Evolutionary conservation across 2,113 vertebrate species (phyloP), one percentile per base, ranked within the genome.

Genomic region (Cynocephalus volans): DNA sequence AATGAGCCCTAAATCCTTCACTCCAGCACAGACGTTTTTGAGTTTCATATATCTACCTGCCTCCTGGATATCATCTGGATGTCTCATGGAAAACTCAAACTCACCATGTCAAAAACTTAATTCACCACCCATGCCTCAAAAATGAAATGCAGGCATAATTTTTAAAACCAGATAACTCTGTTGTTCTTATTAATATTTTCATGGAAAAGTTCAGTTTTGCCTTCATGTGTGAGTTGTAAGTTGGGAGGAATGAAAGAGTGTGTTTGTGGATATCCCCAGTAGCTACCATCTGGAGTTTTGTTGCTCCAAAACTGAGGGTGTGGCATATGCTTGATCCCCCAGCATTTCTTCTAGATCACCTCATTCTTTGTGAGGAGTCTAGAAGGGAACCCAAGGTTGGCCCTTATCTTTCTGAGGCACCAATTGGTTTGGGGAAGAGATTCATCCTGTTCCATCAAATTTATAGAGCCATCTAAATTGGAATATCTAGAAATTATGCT

Each of bases 1-100:
- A 62, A 79, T 75, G 45, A 87, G 15, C 52, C 41, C 67, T 33
- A 70, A 83, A n/a, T 84, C n/a, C 83, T 73, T 92, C 82, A 81
- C 36, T 95, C 15, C 2, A 81, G 5, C 24, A 58, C 9, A 65
- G 36, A 54, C 15, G 88, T 67, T 36, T 86, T 33, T 84, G 67
- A 75, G 23, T 88, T 79, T 8, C 36, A n/a, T 13, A 60, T 80
- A 7, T 80, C 50, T 82, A 31, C 18, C 67, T 69, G 28, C 4
- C 11, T 83, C 58, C 54, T 88, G 21, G 28, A 41, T 21, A 54
- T 81, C 56, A 62, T n/a, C 50, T 19, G 5, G 19, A 75, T 79
- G 7, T 93, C 36, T 86, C 54, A 45, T 5, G 11, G 15, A 82
- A 95, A 65, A 81, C 6, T n/a, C 54, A 50, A 52, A 64, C 45